Conservation (phyloP, 2,888 invertebrate genomes). For the Prostheceraeus crozeri region DNA sequence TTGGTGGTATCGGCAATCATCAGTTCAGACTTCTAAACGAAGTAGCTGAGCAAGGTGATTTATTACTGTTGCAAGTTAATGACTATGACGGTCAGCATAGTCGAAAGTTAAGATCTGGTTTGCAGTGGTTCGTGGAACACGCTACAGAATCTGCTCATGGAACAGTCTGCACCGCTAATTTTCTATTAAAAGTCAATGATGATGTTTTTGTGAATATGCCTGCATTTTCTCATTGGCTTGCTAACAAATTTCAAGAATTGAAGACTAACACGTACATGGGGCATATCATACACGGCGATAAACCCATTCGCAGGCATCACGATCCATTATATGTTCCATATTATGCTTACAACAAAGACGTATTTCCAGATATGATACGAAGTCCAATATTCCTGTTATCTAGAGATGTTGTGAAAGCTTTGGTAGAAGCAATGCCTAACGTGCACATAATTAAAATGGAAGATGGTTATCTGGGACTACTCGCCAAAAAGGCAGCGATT, state of each 20-base stretch:
- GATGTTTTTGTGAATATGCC: slow-evolving; percentile 42
- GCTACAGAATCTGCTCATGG: no score
- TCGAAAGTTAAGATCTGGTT: no score
- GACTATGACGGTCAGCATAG: no score
- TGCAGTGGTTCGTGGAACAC: no score
- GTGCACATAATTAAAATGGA: slow-evolving; percentile 41
- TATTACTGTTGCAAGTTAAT: no score
- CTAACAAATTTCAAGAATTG: slow-evolving; percentile 5
- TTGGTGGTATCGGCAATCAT: no score
- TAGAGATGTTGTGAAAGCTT: slow-evolving; percentile 32
- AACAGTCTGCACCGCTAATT: no score
- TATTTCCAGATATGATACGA: slow-evolving; percentile 42
- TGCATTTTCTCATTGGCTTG: slow-evolving; percentile 41
- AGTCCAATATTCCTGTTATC: slow-evolving; percentile 43
- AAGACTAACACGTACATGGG: slow-evolving; percentile 38
- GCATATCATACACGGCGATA: slow-evolving; percentile 40
- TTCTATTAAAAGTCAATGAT: slow-evolving; percentile 35
- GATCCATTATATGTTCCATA: slow-evolving; percentile 40
- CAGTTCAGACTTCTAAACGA: no score
- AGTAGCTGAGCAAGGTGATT: no score
- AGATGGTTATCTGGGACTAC: slow-evolving; percentile 42
- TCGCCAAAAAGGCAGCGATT: slow-evolving; percentile 39
- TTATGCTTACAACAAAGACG: slow-evolving; percentile 34
- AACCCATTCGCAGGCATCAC: slow-evolving; percentile 40
- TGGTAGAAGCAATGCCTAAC: slow-evolving; percentile 25